These are phyloP conservation scores for Drosophila meridionalis DNA, from an alignment of 2,888 invertebrate genomes.

Conservation along the genomic window DNA sequence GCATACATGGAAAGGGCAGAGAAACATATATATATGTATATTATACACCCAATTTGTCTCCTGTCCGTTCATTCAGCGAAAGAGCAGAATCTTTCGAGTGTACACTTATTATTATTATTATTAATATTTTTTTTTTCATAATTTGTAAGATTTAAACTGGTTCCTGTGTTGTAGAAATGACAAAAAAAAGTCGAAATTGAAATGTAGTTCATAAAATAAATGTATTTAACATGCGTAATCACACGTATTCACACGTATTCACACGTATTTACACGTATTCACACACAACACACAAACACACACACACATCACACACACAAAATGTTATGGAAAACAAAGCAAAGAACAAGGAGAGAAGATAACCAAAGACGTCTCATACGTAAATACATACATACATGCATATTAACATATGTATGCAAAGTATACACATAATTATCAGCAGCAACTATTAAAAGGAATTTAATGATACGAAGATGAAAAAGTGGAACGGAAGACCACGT, in stretches of 20 bases:
- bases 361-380: conserved; percentile 18
- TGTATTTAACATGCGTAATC: conserved; percentile 19
- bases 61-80: conserved; percentile 25
- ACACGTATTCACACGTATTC: conserved; percentile 7
- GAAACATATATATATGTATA: conserved; percentile 4
- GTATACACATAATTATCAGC: conserved; percentile 14
- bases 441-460: background rate
- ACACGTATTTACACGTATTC: conserved; percentile 11
- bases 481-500: conserved; percentile 10
- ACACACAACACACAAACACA: conserved; percentile 21
- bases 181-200: conserved; percentile 36
- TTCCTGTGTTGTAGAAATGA: conserved; percentile 77
- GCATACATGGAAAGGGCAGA: conserved; percentile 42
- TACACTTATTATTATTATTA: conserved; percentile 18
- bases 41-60: conserved; percentile 26
- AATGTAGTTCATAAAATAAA: conserved; percentile 43
- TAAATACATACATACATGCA: background rate
- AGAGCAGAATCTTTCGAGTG: conserved; percentile 18
- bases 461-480: background rate
- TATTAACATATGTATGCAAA: background rate
- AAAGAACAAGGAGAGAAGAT: conserved; percentile 6
- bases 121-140: conserved; percentile 36
- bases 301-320: conserved; percentile 3
- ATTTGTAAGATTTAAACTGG: conserved; percentile 63
- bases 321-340: conserved; percentile 4